phyloP scores from a whole-genome alignment of 2,888 invertebrate genomes.

The Eupithecia subfuscata region DNA sequence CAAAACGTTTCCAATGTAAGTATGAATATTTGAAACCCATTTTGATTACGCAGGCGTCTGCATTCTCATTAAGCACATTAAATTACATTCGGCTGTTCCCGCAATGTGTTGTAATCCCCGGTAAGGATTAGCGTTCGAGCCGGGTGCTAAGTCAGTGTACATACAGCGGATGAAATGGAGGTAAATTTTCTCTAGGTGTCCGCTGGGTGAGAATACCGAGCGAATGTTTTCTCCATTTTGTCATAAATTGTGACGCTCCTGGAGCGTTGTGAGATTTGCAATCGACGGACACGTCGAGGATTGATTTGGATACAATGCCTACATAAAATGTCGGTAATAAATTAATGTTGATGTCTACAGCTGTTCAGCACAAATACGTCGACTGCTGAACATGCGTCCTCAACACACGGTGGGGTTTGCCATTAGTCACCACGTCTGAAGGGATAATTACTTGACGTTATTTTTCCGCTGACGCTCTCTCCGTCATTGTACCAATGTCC shows the following conservation, averaged over 20 bases:
- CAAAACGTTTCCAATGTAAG: constrained; percentile 13
- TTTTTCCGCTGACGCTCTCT: too few species aligned
- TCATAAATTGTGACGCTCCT: background rate
- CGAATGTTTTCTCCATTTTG: background rate
- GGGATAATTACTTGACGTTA: too few species aligned
- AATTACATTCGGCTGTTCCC: constrained; percentile 53
- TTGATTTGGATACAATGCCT: too few species aligned
- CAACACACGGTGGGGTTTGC: too few species aligned
- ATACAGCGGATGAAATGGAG: constrained; percentile 12
- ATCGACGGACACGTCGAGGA: too few species aligned
- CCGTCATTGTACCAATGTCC: background rate
- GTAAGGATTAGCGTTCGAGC: constrained; percentile 30
- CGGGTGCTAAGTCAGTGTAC: background rate
- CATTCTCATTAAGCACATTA: constrained; percentile 46
- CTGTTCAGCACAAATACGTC: too few species aligned
- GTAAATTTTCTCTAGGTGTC: background rate
- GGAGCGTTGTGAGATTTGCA: constrained; percentile 22
- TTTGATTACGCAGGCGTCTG: constrained; percentile 49
- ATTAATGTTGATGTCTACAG: too few species aligned
- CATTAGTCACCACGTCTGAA: too few species aligned
- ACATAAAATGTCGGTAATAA: too few species aligned
- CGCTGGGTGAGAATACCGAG: background rate
- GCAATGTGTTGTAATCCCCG: constrained; percentile 47
- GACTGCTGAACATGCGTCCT: too few species aligned
- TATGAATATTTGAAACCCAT: constrained; percentile 43